Evolutionary conservation across 2,113 vertebrate species (phyloP).

Genomic region (Odocoileus virginianus): DNA sequence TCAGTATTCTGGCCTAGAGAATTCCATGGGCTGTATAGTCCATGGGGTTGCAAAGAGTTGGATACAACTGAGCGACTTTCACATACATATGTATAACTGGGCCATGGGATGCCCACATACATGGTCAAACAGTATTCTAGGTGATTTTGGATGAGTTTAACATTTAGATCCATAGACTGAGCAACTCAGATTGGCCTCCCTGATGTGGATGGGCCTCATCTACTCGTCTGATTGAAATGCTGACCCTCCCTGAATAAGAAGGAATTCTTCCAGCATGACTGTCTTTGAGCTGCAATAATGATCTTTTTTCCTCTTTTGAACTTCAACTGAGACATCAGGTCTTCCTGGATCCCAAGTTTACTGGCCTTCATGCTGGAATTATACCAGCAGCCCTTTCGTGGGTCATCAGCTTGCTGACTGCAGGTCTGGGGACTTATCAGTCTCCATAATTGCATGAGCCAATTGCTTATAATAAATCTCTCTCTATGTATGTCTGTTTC

Average conservation of each 20-base stretch:
- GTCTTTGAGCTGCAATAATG: background rate
- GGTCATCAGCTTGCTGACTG: background rate
- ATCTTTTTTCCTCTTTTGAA: background rate
- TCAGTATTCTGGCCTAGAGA: background rate
- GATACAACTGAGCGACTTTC: background rate
- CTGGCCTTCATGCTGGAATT: background rate
- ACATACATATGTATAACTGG: background rate
- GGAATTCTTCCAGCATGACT: background rate
- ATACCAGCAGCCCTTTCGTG: background rate
- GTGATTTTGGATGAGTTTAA: background rate
- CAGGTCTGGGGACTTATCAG: background rate
- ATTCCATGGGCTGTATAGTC: background rate
- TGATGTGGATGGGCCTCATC: background rate
- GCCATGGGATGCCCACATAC: background rate
- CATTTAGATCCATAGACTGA: background rate
- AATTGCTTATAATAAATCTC: background rate
- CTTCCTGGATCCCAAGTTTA: background rate
- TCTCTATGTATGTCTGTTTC: background rate
- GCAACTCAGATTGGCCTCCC: no score
- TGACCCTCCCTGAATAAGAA: background rate
- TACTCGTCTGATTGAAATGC: background rate
- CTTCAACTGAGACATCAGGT: background rate
- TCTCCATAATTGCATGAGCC: background rate
- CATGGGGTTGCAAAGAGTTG: background rate
- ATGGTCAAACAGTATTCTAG: background rate